phyloP scores from a whole-genome alignment of 53 echinoderm and acorn worm species.

The Glandiceps talaboti region DNA sequence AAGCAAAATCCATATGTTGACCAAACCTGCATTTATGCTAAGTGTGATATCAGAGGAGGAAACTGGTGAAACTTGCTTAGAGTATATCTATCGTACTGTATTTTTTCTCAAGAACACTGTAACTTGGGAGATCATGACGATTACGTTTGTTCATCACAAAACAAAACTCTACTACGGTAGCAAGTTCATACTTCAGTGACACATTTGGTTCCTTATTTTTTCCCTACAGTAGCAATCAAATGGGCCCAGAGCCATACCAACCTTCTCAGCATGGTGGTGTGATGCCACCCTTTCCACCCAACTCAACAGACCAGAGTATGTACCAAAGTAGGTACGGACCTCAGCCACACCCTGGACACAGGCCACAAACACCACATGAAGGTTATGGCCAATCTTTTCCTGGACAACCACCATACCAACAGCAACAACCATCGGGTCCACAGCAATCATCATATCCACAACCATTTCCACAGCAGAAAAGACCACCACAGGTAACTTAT shows the following conservation, averaged over 20 bases:
- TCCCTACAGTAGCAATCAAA: background rate
- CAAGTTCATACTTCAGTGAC: too few species aligned
- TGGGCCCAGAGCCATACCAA: background rate
- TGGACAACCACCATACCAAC: constrained; percentile 39
- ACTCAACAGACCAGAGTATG: constrained; percentile 41
- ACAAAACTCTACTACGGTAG: too few species aligned
- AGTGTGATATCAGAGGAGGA: too few species aligned
- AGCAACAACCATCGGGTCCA: constrained; percentile 22
- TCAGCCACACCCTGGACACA: constrained; percentile 24
- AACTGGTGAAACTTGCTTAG: too few species aligned
- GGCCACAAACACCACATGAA: constrained; percentile 20
- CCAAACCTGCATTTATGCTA: too few species aligned
- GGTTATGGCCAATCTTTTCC: constrained; percentile 11
- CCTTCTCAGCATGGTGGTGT: background rate
- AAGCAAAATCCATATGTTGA: too few species aligned
- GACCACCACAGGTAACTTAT: too few species aligned
- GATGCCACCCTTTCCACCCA: background rate
- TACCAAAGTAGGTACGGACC: constrained; percentile 28
- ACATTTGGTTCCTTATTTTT: too few species aligned
- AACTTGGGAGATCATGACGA: too few species aligned
- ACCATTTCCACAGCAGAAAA: background rate
- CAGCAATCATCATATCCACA: constrained; percentile 2
- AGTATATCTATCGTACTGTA: too few species aligned
- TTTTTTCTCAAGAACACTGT: too few species aligned
- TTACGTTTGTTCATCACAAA: too few species aligned